These are phyloP conservation scores for Camponotus fellah DNA, from an alignment of 2,888 invertebrate genomes.

Conservation along the genomic window DNA sequence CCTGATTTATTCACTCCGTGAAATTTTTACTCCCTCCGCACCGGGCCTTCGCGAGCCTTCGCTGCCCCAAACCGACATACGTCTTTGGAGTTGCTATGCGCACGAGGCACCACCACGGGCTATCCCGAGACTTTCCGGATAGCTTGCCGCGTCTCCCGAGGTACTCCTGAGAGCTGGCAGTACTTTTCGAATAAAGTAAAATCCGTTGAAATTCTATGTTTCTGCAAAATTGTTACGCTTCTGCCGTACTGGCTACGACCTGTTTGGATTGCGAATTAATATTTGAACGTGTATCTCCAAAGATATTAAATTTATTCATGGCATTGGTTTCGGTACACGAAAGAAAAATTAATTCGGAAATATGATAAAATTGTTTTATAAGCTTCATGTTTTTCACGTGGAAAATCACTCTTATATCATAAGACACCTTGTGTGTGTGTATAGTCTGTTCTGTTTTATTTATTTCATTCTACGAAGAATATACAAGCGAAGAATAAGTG, in stretches of 20 bases:
- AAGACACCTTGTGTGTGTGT: background rate
- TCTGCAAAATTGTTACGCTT: slow-evolving; percentile 31
- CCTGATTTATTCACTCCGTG: slow-evolving; percentile 84
- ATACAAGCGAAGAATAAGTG: background rate
- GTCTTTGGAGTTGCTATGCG: slow-evolving; percentile 53
- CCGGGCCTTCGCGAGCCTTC: slow-evolving; percentile 68
- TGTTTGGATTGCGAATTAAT: slow-evolving; percentile 30
- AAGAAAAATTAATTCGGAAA: background rate
- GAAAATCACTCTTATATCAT: background rate
- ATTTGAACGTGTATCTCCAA: slow-evolving; percentile 10
- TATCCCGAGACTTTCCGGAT: slow-evolving; percentile 30
- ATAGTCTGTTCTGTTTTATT: slow-evolving; percentile 14
- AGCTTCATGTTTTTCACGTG: background rate
- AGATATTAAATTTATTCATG: slow-evolving; percentile 36
- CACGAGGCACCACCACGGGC: slow-evolving; percentile 34
- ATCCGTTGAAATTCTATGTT: slow-evolving; percentile 43
- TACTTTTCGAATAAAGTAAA: slow-evolving; percentile 55
- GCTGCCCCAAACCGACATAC: slow-evolving; percentile 70
- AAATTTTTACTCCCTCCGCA: slow-evolving; percentile 79
- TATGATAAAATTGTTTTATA: background rate
- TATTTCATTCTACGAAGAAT: slow-evolving; percentile 1
- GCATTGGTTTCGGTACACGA: background rate
- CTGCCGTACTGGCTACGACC: slow-evolving; percentile 8
- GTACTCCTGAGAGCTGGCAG: slow-evolving; percentile 46
- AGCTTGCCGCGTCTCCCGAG: slow-evolving; percentile 42